These are phyloP conservation scores for Escarpia spicata DNA, from an alignment of 2,888 invertebrate genomes.

Conservation along the genomic window DNA sequence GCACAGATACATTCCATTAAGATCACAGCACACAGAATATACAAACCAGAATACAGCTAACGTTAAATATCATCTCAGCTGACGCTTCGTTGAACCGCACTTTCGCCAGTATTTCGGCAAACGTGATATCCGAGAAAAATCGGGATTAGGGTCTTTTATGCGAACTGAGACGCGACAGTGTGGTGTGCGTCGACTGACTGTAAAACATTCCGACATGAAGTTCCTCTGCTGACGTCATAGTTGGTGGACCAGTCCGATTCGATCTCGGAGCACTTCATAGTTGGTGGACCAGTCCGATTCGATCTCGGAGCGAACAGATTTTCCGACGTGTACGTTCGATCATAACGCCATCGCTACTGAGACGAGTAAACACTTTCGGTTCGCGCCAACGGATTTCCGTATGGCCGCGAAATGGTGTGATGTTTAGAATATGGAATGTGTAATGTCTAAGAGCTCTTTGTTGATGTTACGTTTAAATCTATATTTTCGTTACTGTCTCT, in stretches of 20 bases:
- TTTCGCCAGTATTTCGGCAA: neutral
- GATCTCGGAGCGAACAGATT: neutral
- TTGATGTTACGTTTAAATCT: neutral
- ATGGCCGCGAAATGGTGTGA: neutral
- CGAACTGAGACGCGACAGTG: neutral
- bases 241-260: neutral
- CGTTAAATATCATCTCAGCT: neutral
- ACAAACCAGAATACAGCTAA: neutral
- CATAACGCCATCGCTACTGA: neutral
- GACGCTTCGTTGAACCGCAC: neutral
- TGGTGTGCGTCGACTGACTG: neutral
- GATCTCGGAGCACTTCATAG: neutral
- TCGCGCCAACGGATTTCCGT: neutral
- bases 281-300: neutral
- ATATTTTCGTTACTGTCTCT: neutral
- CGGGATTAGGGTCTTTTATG: neutral
- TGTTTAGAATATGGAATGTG: neutral
- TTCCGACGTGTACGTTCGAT: neutral
- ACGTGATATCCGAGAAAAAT: neutral
- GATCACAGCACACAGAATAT: neutral
- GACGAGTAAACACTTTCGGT: neutral
- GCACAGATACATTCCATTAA: neutral
- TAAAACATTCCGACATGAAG: neutral
- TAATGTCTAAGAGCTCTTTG: neutral
- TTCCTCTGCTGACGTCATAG: neutral